Conservation (phyloP, 2,888 invertebrate genomes). For the Strigamia crassipes region DNA sequence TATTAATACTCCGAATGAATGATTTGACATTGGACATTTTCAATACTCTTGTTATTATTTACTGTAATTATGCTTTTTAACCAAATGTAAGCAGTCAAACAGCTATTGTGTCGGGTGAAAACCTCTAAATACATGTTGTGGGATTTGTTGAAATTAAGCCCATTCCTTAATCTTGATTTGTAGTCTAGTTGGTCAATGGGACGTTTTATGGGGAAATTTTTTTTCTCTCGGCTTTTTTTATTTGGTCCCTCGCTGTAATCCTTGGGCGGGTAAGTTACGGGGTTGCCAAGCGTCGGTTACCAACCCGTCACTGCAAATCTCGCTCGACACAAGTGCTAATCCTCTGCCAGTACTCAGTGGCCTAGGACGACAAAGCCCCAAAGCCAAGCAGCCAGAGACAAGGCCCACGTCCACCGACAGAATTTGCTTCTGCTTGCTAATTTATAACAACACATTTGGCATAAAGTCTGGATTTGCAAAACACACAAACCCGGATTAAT, state of each 20-base stretch:
- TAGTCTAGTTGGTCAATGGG: slow-evolving; percentile 3
- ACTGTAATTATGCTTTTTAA: no score
- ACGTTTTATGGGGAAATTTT: slow-evolving; percentile 12
- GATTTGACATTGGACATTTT: no score
- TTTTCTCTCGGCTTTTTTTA: not conserved
- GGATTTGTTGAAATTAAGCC: slow-evolving; percentile 35
- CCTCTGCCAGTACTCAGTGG: slow-evolving; percentile 28
- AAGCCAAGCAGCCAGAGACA: slow-evolving; percentile 40
- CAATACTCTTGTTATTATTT: no score
- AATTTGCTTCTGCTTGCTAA: slow-evolving; percentile 38
- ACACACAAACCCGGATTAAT: slow-evolving; percentile 20
- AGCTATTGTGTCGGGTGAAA: not conserved
- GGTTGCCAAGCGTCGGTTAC: slow-evolving; percentile 40
- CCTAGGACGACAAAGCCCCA: slow-evolving; percentile 40
- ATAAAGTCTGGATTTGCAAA: slow-evolving; percentile 32
- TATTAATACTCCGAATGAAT: no score
- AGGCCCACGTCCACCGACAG: slow-evolving; percentile 25
- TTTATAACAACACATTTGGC: slow-evolving; percentile 40
- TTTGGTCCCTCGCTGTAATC: slow-evolving; percentile 15
- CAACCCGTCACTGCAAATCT: slow-evolving; percentile 40
- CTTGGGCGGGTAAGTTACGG: slow-evolving; percentile 38
- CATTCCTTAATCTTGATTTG: slow-evolving; percentile 8
- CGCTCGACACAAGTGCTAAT: slow-evolving; percentile 32
- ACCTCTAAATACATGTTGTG: slow-evolving; percentile 8
- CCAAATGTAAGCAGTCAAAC: no score